Evolutionary conservation across 2,113 vertebrate genomes (phyloP).

Genomic region (Neogobius melanostomus): DNA sequence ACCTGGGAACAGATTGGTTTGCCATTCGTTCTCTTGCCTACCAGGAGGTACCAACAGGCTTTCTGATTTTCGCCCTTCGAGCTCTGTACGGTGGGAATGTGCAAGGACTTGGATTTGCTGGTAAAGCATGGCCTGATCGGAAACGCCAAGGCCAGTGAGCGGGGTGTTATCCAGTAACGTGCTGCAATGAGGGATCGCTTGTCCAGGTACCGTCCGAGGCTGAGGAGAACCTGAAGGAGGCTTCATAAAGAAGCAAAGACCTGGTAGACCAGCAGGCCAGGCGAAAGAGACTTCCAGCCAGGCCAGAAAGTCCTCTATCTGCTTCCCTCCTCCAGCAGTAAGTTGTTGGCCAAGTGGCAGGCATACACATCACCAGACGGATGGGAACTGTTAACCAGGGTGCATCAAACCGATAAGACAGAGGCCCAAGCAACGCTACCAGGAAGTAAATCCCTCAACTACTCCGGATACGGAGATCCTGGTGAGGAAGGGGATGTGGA

Average conservation of each 20-base stretch:
- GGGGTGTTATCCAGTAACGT: background rate
- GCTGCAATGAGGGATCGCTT: slow-evolving; percentile 14
- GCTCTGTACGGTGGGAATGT: too few species aligned
- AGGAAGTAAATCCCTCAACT: background rate
- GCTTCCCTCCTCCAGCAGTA: background rate
- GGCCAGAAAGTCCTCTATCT: slow-evolving; percentile 27
- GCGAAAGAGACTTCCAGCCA: background rate
- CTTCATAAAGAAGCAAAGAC: slow-evolving; percentile 6
- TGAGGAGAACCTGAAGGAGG: slow-evolving; percentile 8
- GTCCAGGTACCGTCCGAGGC: background rate
- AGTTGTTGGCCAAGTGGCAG: background rate
- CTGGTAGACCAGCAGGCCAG: slow-evolving; percentile 25
- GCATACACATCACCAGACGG: too few species aligned
- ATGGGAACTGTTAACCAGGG: background rate
- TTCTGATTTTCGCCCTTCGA: too few species aligned
- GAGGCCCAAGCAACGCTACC: background rate
- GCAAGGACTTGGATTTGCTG: too few species aligned
- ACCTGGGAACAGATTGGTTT: too few species aligned
- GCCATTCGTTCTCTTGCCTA: too few species aligned
- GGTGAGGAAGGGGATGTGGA: too few species aligned
- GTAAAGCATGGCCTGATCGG: too few species aligned
- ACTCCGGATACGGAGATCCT: background rate
- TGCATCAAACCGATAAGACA: background rate
- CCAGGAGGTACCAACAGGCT: too few species aligned
- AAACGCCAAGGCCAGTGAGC: slow-evolving; percentile 2